Conservation (phyloP, 2,797 vertebrate species). For the Sebastes wilsoni region DNA sequence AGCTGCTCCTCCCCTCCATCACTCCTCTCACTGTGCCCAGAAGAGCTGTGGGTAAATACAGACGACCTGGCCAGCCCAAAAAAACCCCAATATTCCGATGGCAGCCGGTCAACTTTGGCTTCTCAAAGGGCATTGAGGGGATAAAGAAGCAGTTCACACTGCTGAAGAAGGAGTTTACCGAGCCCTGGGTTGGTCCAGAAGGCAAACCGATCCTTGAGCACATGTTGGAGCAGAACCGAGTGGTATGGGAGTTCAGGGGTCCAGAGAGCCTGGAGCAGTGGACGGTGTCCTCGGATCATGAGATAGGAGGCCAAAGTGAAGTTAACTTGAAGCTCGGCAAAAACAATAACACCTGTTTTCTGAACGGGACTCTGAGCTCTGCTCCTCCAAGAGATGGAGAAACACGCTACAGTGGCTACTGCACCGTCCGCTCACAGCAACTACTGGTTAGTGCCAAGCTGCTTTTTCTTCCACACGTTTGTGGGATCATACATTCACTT, state of each 20-base stretch:
- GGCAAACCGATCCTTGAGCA: slow-evolving; percentile 79
- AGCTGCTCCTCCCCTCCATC: slow-evolving; percentile 23
- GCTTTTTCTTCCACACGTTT: not conserved
- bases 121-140: slow-evolving; percentile 84
- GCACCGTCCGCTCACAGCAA: slow-evolving; percentile 85
- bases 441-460: slow-evolving; percentile 79
- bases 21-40: slow-evolving; percentile 28
- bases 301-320: slow-evolving; percentile 92
- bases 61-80: slow-evolving; percentile 83
- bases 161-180: slow-evolving; percentile 82
- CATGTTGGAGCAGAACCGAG: slow-evolving; percentile 87
- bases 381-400: slow-evolving; percentile 89
- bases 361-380: slow-evolving; percentile 88
- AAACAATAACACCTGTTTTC: slow-evolving; percentile 86
- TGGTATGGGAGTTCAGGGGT: slow-evolving; percentile 92
- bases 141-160: slow-evolving; percentile 83
- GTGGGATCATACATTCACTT: not conserved
- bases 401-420: slow-evolving; percentile 93
- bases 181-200: slow-evolving; percentile 79
- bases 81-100: slow-evolving; percentile 74
- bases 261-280: slow-evolving; percentile 88
- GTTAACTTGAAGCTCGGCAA: slow-evolving; percentile 84
- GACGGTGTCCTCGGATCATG: slow-evolving; percentile 89
- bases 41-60: slow-evolving; percentile 75
- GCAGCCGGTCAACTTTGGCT: slow-evolving; percentile 80